Evolutionary conservation across 2,797 vertebrate species (phyloP), one percentile per base, ranked within the genome.

Genomic region (Lepus townsendii): DNA sequence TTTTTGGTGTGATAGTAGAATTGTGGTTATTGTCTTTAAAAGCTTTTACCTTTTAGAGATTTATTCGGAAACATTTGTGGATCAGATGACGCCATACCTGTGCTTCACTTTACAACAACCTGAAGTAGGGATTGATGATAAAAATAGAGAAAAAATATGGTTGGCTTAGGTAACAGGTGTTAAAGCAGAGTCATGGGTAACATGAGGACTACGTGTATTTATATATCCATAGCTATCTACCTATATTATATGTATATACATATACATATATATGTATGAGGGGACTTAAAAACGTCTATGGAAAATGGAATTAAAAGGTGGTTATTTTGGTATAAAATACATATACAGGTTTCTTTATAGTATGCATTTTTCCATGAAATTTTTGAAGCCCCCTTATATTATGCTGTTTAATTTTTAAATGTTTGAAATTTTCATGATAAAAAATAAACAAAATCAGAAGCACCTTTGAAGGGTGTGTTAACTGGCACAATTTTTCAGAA

Each of bases 381-480:
- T 73, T 27, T 16, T 1, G 11, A 50, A 2, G 6, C 3, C 5
- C 42, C 35, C 24, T 38, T 63, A n/a, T 35, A 2, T 13, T 16
- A 13, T 47, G 57, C 38, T 93, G 47, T 60, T 94, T 83, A 42
- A 54, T 62, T 82, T 71, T 35, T 68, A 79, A 71, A 88, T 52
- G n/a, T 52, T 71, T 54, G 30, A 35, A 76, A 47, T 22, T 20
- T 90, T 86, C 35, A 22, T 65, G 30, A 82, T 60, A 69, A 78
- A 87, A 90, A 80, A 9, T 76, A 42, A 79, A 47, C 20, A 63
- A 65, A 92, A 83, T 47, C 27, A 86, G 57, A 90, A 71, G 42
- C 12, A 32, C n/a, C 73, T 86, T 83, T 86, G 52, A 86, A 93
- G 32, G 42, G 32, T 0, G 11, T 30, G 17, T 50, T 79, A 50